phyloP scores from a whole-genome alignment of 2,113 vertebrate genomes.

The Tympanuchus pallidicinctus region DNA sequence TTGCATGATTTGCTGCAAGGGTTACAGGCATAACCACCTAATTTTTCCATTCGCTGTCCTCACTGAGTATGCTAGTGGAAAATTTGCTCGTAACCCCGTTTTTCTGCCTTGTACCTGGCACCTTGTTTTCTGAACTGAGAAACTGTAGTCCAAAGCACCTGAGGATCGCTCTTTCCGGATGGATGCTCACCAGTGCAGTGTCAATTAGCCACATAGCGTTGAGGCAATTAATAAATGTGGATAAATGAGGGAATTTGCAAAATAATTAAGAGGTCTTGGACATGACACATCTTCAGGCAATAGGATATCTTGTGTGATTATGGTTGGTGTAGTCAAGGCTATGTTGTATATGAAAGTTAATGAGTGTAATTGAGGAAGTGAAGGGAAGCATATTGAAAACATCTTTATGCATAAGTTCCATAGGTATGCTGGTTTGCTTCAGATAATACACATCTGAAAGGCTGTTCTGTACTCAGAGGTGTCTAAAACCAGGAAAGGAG shows the following conservation, averaged over 20 bases:
- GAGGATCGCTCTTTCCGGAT: fast-evolving
- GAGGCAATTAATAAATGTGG: neutral
- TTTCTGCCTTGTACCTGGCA: neutral
- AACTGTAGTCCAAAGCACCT: neutral
- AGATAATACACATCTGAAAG: neutral
- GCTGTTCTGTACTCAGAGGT: neutral
- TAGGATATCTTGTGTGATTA: neutral
- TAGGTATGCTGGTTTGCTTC: neutral
- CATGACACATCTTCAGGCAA: neutral
- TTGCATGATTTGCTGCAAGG: neutral
- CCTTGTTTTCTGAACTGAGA: neutral
- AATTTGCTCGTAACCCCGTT: neutral
- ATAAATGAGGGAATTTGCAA: neutral
- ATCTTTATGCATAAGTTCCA: neutral
- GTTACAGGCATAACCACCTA: neutral
- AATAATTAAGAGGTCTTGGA: neutral
- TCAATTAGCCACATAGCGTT: neutral
- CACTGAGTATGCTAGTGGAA: neutral
- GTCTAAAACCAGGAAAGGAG: neutral
- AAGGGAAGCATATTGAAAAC: neutral
- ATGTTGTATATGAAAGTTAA: neutral
- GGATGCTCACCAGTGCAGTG: neutral
- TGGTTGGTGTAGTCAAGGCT: neutral
- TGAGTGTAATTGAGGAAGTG: neutral
- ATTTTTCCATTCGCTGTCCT: neutral